phyloP scores from a whole-genome alignment of 2,797 vertebrate genomes.

The Euphonia xanthogaster region DNA sequence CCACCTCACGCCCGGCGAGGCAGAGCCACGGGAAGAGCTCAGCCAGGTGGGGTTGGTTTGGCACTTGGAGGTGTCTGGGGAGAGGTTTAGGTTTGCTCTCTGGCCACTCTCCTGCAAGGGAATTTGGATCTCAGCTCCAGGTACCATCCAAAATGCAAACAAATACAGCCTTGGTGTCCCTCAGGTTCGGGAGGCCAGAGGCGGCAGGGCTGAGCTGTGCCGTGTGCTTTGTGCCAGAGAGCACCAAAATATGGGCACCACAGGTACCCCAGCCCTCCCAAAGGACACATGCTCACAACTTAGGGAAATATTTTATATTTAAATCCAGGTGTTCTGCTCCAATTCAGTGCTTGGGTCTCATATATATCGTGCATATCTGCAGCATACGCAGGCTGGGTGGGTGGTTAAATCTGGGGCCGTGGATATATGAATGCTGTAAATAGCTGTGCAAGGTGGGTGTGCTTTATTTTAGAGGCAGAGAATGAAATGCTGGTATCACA shows the following conservation, averaged over 20 bases:
- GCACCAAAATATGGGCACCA: fast-evolving
- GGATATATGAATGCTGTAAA: constrained; percentile 30
- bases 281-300: fast-evolving
- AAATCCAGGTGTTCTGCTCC: not conserved
- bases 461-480: constrained; percentile 12
- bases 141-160: not conserved
- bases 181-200: not conserved
- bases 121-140: not conserved
- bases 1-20: not conserved
- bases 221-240: not conserved
- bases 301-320: not conserved
- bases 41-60: not conserved
- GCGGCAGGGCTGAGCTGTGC: not conserved
- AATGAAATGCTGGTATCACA: not conserved
- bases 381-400: not conserved
- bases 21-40: not conserved
- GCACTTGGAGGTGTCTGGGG: not conserved
- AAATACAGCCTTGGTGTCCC: fast-evolving
- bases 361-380: not conserved
- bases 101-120: not conserved
- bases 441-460: not conserved
- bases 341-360: fast-evolving
- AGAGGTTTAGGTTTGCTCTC: not conserved
- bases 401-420: not conserved
- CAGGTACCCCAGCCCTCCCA: not conserved